Conservation (phyloP, 1,140 invertebrate genomes). For the Sycophaga agraensis region DNA sequence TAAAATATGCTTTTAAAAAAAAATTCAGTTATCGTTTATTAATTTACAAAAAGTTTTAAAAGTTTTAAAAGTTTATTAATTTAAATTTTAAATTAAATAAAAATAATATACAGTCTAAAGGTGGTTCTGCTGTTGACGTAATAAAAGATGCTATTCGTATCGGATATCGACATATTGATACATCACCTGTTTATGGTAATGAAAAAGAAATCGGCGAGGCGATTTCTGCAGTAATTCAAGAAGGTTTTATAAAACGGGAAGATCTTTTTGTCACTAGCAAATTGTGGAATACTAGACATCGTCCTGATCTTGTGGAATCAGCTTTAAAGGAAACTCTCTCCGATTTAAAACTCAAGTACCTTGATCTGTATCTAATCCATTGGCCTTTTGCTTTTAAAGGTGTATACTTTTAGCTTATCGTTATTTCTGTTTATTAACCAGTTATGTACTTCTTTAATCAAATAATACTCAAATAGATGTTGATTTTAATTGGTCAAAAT, state of each 20-base stretch:
- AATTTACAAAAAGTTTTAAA: too few relatives aligned
- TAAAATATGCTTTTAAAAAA: neutral
- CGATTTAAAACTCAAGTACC: slow-evolving; percentile 70
- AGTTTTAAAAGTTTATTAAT: neutral
- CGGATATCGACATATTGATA: slow-evolving; percentile 74
- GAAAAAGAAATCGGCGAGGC: slow-evolving; percentile 82
- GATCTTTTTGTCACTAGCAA: slow-evolving; percentile 68
- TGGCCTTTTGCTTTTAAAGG: slow-evolving; percentile 71
- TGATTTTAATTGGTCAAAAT: too few relatives aligned
- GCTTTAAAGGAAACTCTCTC: slow-evolving; percentile 63
- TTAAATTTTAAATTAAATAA: neutral
- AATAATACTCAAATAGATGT: too few relatives aligned
- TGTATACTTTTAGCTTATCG: neutral
- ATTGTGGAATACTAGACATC: slow-evolving; percentile 67
- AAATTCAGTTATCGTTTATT: too few relatives aligned
- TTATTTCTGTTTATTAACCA: too few relatives aligned
- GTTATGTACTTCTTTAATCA: too few relatives aligned
- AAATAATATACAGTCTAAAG: slow-evolving; percentile 43
- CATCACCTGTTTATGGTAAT: slow-evolving; percentile 71
- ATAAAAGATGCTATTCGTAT: slow-evolving; percentile 68
- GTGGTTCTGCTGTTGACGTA: slow-evolving; percentile 61
- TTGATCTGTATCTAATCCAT: slow-evolving; percentile 79
- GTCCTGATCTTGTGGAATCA: slow-evolving; percentile 56
- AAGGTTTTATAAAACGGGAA: slow-evolving; percentile 69
- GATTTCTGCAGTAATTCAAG: slow-evolving; percentile 70